Percentiles rank a stretch among this genome's conserved stretches.
phyloP scores from a whole-genome alignment of 2,888 invertebrate species.

The Andrena chrysosceles region DNA sequence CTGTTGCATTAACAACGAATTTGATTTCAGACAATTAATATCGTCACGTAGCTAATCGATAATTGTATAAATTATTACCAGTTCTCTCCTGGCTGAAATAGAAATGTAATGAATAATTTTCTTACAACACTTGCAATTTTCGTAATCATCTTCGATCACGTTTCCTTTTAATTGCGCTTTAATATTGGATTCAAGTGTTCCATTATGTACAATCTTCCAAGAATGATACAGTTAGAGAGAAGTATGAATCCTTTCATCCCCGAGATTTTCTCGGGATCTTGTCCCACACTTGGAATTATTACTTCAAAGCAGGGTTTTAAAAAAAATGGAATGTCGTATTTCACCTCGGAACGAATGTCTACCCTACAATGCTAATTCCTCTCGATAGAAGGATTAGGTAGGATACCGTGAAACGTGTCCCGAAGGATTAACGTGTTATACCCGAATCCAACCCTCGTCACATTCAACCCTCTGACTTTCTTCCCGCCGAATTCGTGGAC shows the following conservation, averaged over 20 bases:
- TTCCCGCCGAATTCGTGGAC: constrained; percentile 25
- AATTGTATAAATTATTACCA: constrained; percentile 25
- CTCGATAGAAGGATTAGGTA: constrained; percentile 59
- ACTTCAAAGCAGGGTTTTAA: neutral
- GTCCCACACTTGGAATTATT: too few relatives aligned
- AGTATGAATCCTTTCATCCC: neutral
- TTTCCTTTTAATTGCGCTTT: too few relatives aligned
- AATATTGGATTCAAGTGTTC: too few relatives aligned
- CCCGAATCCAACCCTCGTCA: constrained; percentile 60
- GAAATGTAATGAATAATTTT: neutral
- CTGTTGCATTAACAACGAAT: constrained; percentile 27
- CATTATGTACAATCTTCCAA: too few relatives aligned
- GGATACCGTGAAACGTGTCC: constrained; percentile 51
- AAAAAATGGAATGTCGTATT: constrained; percentile 19
- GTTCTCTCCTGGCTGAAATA: too few relatives aligned
- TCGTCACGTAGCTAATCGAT: constrained; percentile 8
- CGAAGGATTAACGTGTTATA: constrained; percentile 56
- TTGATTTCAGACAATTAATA: constrained; percentile 24
- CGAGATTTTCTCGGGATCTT: neutral
- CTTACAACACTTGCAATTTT: neutral
- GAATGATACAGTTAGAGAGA: too few relatives aligned
- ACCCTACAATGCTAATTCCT: constrained; percentile 53
- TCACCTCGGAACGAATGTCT: constrained; percentile 18
- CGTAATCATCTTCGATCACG: neutral
- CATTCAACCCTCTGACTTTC: constrained; percentile 58